Evolutionary conservation across 2,113 vertebrate genomes (phyloP).

Genomic region (Calyptommatus sinebrachiatus): DNA sequence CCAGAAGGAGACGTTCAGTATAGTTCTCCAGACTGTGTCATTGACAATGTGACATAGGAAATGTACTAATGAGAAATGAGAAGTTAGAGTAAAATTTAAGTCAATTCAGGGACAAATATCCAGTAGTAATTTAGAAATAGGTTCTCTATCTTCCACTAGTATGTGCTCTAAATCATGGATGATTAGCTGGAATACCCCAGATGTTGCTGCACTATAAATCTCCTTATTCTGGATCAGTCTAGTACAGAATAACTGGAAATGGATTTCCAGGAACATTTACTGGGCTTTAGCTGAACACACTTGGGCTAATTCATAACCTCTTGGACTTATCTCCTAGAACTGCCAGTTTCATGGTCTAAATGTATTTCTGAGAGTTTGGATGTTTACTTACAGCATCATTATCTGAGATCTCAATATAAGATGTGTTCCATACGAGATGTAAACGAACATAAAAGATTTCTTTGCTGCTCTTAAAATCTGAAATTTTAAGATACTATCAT

Average conservation of each 20-base stretch:
- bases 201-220: too few species aligned
- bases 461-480: neutral
- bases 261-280: too few species aligned
- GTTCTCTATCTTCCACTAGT: neutral
- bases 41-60: neutral
- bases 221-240: too few species aligned
- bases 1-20: neutral
- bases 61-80: neutral
- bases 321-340: neutral
- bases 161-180: too few species aligned
- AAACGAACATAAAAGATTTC: neutral
- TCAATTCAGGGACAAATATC: too few species aligned
- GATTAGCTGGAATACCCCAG: too few species aligned
- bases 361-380: neutral
- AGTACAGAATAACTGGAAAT: too few species aligned
- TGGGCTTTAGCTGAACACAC: too few species aligned
- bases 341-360: neutral
- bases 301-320: too few species aligned
- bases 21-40: neutral
- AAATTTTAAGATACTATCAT: neutral
- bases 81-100: constrained; percentile 1
- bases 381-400: neutral
- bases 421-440: neutral
- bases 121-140: too few species aligned
- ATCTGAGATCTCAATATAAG: neutral